Base-by-base conservation (phyloP, 1,140 invertebrate species). In the Achatina immaculata region DNA sequence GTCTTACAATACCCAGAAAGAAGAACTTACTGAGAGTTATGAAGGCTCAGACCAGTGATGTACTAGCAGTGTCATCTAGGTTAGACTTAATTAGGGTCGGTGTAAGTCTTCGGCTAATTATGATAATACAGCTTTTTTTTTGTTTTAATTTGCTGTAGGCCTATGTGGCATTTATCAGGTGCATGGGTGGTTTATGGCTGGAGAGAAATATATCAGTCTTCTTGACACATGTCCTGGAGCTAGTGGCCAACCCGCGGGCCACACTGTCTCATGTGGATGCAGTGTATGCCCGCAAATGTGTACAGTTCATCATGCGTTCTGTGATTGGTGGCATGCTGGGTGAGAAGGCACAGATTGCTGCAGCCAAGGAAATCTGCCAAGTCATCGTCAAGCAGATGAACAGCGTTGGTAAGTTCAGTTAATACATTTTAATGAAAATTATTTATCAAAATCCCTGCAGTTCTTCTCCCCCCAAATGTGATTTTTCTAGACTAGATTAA, bases 251-350 rank as follows among this genome's bases (percentile, higher is more conserved):
- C 93, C 96, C 97, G 0, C 98, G 97, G 92, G 96, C 96, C 21
- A 96, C 96, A 0, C 95, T 95, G 19, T 96, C 96, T 0, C 98
- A 99, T 89, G 96, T 99, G 9, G 98, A 99, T 92, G 97, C 97
- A 43, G 97, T 99, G 4, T 99, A 99, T 91, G 98, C 97, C 0
- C 93, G 98, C 83, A 98, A 99, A 92, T 99, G 98, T 90, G 96
- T 99, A 66, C 96, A 95, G 88, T 99, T 98, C 89, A 98, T 99
- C 86, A 92, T 99, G 62, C 93, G 96, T 51, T 95, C 96, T 79
- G 95, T 97, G 2, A 93, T 99, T 45, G 98, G 98, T 9, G 95
- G 96, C 89, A 95, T 99, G 93, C 93, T 99, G 0, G 95, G 97
- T 0, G 98, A 99, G 92, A 98, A 98, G 87, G 97, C 97, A 68